Evolutionary conservation across 1,140 invertebrate species (phyloP), one percentile per base, ranked within the genome.

Genomic region (Drosophila micromelanica): DNA sequence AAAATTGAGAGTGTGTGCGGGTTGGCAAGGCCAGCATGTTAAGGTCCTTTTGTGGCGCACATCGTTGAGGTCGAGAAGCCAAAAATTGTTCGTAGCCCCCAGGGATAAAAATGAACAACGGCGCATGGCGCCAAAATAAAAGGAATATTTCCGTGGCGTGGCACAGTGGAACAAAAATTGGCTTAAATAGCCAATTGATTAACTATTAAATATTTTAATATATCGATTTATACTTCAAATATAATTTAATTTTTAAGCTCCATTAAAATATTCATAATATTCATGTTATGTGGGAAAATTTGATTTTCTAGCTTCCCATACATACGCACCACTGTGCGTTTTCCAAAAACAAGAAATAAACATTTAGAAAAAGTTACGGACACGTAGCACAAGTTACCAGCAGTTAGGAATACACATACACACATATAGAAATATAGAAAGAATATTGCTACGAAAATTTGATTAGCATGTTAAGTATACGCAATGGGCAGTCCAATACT

Each of bases 401-500:
- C 30, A 35, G 49, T 51, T 51, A 35, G 30, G 13, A 23, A 23
- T 23, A 40, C 37, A 27, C 27, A 35, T 27, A 9, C 30, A 40
- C 32, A 55, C 51, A 8, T 46, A 43, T 43, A 35, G 30, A 51
- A 15, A 23, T 30, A 42, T 23, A 15, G 7, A 35, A 12, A 11
- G 20, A 38, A 51, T 35, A 23, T 35, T 40, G n/a, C 43, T 45
- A 35, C 23, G 27, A 1, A 65, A 70, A 79, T 62, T 85, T 80
- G 42, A 76, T 84, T 80, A 80, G 74, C 78, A 81, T 82, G 78
- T 81, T 82, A 73, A 76, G 78, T 77, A 77, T 81, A 78, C 63
- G 79, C 54, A 71, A 17, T 52, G 56, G 68, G 6, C 60, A 56
- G 46, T 65, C 46, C 52, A 65, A 43, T 62, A 57, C 54, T 68